Evolutionary conservation across 2,888 invertebrate species (phyloP).

Genomic region (Yponomeuta plumbellus): DNA sequence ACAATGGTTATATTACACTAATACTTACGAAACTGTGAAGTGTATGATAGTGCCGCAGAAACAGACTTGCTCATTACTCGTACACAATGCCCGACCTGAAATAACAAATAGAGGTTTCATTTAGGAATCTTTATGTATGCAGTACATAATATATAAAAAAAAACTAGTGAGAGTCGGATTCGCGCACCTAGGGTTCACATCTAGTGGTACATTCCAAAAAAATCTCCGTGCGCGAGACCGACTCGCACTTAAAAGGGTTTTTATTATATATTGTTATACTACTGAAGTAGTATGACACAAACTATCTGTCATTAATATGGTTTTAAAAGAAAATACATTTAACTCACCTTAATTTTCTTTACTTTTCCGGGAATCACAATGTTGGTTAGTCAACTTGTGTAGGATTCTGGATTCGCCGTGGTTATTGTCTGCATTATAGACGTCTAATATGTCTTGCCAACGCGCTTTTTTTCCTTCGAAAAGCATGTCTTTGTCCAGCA

Average conservation of each 20-base stretch:
- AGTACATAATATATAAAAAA: no score
- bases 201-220: no score
- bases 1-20: background rate
- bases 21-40: background rate
- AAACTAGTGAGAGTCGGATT: no score
- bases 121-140: background rate
- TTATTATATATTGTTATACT: no score
- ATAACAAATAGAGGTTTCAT: background rate
- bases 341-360: conserved; percentile 14
- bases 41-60: background rate
- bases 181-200: no score
- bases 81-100: background rate
- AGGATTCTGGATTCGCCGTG: conserved; percentile 12
- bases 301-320: no score
- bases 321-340: no score
- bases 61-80: background rate
- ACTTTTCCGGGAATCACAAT: conserved; percentile 13
- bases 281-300: no score
- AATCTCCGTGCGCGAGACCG: no score
- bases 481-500: conserved; percentile 10
- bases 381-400: conserved; percentile 15
- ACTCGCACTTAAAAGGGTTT: no score
- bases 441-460: conserved; percentile 15
- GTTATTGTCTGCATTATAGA: conserved; percentile 13
- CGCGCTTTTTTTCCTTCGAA: conserved; percentile 1